Base-by-base conservation (phyloP, 2,888 invertebrate species). In the Apantesis nais region DNA sequence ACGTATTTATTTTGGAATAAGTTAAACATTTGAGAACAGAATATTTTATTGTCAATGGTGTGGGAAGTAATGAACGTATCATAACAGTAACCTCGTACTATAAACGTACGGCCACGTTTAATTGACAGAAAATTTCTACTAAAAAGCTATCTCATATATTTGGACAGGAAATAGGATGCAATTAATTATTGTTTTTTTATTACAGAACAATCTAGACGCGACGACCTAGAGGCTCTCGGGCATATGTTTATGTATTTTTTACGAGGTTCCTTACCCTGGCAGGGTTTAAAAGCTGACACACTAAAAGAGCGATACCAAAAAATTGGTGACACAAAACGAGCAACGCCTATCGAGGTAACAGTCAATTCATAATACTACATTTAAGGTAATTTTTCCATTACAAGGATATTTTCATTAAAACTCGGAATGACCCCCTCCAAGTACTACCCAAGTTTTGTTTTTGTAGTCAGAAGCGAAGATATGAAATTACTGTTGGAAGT, bases 201-300 rank as follows among this genome's bases (percentile, higher is more conserved):
- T 93, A 76, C 95, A 98, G 99, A 99, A 96, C 99, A 99, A 97
- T 99, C 99, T 90, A 97, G 99, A 93, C 97, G 99, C 92, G 99
- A 99, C 95, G 99, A 99, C 96, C 96, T 99, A 93, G 99, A 99
- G 96, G 99, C 99, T 78, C 96, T 99, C 89, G 99, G 99, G 82
- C 99, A 99, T 96, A 99, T 99, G 99, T 99, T 99, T 96, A 99
- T 99, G 99, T 99, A 99, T 96, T 99, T 99, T 96, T 96, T 99
- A 95, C 97, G 99, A 87, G 99, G 99, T 88, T 99, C 99, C 94
- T 96, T 99, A 95, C 99, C 99, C 85, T 99, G 99, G 99, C 99
- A 99, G 96, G 99, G 99, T 87, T 97, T 99, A 90, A 99, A 99
- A 96, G 99, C 99, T 86, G 99, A 99, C 95, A 99, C 99, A 89